phyloP scores from a whole-genome alignment of 92 coral and sea anemone species.

The Palythoa grandiflora region DNA sequence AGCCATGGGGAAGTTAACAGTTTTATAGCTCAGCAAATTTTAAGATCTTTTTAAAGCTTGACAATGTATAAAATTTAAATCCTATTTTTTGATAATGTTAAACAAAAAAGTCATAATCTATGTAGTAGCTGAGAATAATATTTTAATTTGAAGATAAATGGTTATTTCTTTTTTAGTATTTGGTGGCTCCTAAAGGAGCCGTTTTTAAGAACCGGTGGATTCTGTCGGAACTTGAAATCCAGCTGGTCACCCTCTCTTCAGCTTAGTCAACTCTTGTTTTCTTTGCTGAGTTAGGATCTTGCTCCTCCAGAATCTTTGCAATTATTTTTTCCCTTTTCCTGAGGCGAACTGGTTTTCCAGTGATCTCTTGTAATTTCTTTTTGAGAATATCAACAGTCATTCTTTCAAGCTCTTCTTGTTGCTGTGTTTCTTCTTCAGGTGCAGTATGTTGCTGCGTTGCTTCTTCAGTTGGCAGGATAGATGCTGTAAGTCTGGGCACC shows the following conservation, averaged over 20 bases:
- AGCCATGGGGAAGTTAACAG: background rate
- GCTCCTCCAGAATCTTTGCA: slow-evolving; percentile 27
- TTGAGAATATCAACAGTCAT: background rate
- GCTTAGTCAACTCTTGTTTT: slow-evolving; percentile 1
- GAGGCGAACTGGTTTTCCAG: slow-evolving; percentile 10
- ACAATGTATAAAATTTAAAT: background rate
- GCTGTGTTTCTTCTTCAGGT: background rate
- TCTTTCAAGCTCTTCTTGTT: background rate
- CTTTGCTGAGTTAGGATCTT: background rate
- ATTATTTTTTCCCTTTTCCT: slow-evolving; percentile 7
- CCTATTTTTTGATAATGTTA: background rate
- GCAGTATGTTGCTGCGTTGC: background rate
- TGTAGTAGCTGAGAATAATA: background rate
- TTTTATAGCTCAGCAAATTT: background rate
- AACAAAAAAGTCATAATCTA: background rate
- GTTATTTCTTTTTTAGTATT: background rate
- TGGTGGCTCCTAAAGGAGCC: slow-evolving; percentile 82
- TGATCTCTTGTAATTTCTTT: slow-evolving; percentile 17
- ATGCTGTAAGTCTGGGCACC: slow-evolving; percentile 9
- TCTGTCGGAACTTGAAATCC: background rate
- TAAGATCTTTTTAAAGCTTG: background rate
- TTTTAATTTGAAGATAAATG: background rate
- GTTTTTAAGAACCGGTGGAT: slow-evolving; percentile 13
- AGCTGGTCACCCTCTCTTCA: background rate
- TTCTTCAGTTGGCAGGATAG: background rate